phyloP scores from a whole-genome alignment of 2,797 vertebrate species.

The Schizopygopsis pylzovi region DNA sequence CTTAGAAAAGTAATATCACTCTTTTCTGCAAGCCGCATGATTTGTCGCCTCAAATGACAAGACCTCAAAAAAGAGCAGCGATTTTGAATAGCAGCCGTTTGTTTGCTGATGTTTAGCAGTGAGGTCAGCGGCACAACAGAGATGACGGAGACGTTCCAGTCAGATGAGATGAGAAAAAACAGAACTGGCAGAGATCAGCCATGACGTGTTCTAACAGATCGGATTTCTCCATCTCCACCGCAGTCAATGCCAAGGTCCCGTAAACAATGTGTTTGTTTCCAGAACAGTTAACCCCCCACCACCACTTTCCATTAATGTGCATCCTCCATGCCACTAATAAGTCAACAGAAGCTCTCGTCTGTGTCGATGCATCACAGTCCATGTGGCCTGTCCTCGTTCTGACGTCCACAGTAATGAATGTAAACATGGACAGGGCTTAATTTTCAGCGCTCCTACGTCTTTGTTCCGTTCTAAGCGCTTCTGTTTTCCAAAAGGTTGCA shows the following conservation, averaged over 20 bases:
- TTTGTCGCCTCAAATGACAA: not conserved
- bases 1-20: not conserved
- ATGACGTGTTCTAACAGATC: conserved; percentile 61
- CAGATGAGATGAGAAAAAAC: conserved; percentile 49
- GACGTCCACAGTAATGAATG: conserved; percentile 76
- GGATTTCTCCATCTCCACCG: conserved; percentile 54
- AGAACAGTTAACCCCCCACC: conserved; percentile 33
- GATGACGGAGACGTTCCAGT: conserved; percentile 24
- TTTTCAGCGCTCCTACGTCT: conserved; percentile 66
- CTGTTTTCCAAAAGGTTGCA: conserved; percentile 62
- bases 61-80: not conserved
- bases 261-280: conserved; percentile 54
- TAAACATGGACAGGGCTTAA: conserved; percentile 75
- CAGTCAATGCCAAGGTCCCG: conserved; percentile 28
- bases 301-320: conserved; percentile 42
- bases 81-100: not conserved
- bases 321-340: conserved; percentile 30
- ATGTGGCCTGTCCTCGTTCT: conserved; percentile 55
- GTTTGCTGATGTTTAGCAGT: conserved; percentile 11
- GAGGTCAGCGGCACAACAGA: conserved; percentile 26
- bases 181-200: conserved; percentile 41
- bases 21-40: not conserved
- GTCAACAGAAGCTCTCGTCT: conserved; percentile 35
- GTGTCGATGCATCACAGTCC: conserved; percentile 30
- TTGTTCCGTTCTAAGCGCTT: conserved; percentile 61